phyloP scores from a whole-genome alignment of 2,113 vertebrate genomes.

The Daphoenositta chrysoptera region DNA sequence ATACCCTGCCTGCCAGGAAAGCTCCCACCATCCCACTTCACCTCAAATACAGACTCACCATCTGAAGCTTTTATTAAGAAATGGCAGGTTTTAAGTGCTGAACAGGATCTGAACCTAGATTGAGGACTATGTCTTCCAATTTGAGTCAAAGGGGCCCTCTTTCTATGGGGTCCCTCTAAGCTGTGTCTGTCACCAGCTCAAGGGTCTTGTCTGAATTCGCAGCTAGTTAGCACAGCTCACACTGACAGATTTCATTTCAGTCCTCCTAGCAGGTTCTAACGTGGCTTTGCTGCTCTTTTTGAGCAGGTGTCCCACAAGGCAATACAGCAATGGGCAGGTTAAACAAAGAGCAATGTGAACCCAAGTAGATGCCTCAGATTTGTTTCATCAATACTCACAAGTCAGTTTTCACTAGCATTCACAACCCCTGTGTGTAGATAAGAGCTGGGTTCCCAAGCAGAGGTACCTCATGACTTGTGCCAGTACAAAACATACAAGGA shows the following conservation, averaged over 20 bases:
- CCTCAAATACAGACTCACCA: neutral
- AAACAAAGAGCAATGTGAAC: neutral
- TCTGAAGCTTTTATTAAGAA: neutral
- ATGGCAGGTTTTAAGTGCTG: neutral
- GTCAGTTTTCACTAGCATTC: neutral
- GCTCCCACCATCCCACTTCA: neutral
- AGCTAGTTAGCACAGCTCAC: neutral
- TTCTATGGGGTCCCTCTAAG: neutral
- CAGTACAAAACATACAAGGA: neutral
- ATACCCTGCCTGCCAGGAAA: neutral
- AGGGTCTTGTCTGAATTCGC: neutral
- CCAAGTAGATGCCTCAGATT: neutral
- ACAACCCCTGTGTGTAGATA: neutral
- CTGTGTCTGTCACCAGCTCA: neutral
- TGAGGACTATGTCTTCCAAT: neutral
- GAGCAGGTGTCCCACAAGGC: neutral
- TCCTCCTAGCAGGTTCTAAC: neutral
- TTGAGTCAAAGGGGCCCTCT: neutral
- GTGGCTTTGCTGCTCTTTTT: neutral
- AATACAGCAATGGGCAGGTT: neutral
- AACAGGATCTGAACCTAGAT: neutral
- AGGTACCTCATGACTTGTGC: neutral
- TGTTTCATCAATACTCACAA: neutral
- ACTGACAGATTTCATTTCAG: neutral
- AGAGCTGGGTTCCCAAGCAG: neutral